Percentiles rank a stretch among this genome's conserved stretches.
Evolutionary conservation across 2,888 invertebrate genomes (phyloP).

Genomic region (Lamellibrachia satsuma): DNA sequence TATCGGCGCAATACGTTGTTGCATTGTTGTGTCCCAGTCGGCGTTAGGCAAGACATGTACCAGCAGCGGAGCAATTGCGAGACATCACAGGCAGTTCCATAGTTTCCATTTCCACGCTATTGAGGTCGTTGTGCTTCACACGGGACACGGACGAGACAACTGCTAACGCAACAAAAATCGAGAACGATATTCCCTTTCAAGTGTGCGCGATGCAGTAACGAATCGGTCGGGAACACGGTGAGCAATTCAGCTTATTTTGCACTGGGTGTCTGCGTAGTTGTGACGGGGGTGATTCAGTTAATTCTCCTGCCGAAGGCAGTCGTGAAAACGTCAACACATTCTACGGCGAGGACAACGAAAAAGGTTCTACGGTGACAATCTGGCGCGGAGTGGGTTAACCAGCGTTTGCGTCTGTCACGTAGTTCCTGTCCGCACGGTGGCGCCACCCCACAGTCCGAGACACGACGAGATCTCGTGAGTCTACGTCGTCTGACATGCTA

Average conservation of each 20-base stretch:
- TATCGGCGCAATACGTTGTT: not conserved
- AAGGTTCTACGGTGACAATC: not conserved
- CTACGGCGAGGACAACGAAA: not conserved
- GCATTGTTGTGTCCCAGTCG: not conserved
- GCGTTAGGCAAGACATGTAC: not conserved
- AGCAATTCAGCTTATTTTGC: not conserved
- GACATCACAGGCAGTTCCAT: not conserved
- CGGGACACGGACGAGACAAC: not conserved
- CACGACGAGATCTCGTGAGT: conserved; percentile 3
- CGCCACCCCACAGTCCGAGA: not conserved
- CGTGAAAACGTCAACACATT: not conserved
- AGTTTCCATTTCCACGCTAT: not conserved
- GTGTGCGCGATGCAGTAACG: not conserved
- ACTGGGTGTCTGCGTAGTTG: not conserved
- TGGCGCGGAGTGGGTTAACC: not conserved
- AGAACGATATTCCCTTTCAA: not conserved
- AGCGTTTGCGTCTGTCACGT: not conserved
- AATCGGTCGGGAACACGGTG: not conserved
- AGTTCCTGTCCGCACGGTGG: not conserved
- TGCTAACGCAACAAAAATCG: not conserved
- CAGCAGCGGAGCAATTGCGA: not conserved
- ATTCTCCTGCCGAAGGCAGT: not conserved
- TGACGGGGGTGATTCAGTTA: not conserved
- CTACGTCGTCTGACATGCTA: not conserved
- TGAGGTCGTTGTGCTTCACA: not conserved